Evolutionary conservation across 2,797 vertebrate genomes (phyloP).

Genomic region (Otolemur crassicaudatus): DNA sequence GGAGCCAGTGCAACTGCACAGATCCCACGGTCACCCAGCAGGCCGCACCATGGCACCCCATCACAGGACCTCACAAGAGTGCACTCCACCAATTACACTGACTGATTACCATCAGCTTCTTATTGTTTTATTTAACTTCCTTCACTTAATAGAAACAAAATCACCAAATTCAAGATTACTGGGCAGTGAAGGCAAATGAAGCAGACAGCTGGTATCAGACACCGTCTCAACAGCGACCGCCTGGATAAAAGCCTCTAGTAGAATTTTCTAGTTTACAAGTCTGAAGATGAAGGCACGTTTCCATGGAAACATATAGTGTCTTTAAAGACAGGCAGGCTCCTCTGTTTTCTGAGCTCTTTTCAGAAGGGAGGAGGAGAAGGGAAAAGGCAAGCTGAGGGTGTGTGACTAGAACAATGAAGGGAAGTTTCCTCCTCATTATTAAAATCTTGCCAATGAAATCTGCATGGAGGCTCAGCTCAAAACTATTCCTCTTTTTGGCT

Average conservation of each 20-base stretch:
- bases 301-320: constrained; percentile 80
- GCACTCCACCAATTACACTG: neutral
- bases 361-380: neutral
- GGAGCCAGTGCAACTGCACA: neutral
- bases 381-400: constrained; percentile 14
- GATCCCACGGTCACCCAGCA: neutral
- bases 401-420: constrained; percentile 6
- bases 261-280: constrained; percentile 78
- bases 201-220: constrained; percentile 58
- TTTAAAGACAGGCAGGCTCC: constrained; percentile 63
- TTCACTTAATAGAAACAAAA: constrained; percentile 34
- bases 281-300: constrained; percentile 75
- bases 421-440: constrained; percentile 50
- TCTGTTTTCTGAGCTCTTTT: constrained; percentile 61
- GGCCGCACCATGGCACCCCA: too few species aligned
- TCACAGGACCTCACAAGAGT: neutral
- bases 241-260: constrained; percentile 72
- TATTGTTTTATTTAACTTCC: constrained; percentile 39
- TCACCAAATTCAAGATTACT: constrained; percentile 51
- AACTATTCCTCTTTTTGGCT: neutral
- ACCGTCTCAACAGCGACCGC: constrained; percentile 70
- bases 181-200: constrained; percentile 51
- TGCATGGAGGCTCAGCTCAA: neutral
- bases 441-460: constrained; percentile 55
- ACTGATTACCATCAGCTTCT: neutral